Conservation (phyloP, 2,113 vertebrate species). For the Indicator indicator region DNA sequence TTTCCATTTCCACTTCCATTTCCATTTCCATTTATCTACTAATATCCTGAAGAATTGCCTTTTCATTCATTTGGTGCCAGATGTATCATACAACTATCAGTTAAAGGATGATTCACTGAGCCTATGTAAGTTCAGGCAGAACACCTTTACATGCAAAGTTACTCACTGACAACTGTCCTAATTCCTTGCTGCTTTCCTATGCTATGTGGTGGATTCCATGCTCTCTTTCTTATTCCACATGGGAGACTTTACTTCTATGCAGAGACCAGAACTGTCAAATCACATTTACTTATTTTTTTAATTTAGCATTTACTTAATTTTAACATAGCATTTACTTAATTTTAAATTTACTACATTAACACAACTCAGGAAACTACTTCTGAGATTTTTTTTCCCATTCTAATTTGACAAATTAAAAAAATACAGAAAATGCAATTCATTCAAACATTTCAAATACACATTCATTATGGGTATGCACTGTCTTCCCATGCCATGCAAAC, state of each 20-base stretch:
- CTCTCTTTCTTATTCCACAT: neutral
- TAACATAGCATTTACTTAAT: too few relatives aligned
- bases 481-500: neutral
- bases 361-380: neutral
- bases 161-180: neutral
- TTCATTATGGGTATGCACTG: neutral
- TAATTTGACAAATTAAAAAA: neutral
- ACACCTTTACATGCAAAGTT: neutral
- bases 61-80: neutral
- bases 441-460: neutral
- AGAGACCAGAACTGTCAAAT: neutral
- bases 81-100: neutral
- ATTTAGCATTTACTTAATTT: too few relatives aligned
- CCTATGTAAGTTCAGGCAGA: neutral
- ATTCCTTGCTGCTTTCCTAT: neutral
- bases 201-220: neutral
- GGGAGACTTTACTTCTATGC: neutral
- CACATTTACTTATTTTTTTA: neutral
- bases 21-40: neutral
- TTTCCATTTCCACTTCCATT: neutral
- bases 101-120: neutral
- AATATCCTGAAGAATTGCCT: neutral
- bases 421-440: neutral
- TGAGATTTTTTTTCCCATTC: neutral
- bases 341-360: too few relatives aligned